These are phyloP conservation scores for Gastracanthus pulcherrimus DNA, from an alignment of 2,888 invertebrate genomes.

Conservation along the genomic window DNA sequence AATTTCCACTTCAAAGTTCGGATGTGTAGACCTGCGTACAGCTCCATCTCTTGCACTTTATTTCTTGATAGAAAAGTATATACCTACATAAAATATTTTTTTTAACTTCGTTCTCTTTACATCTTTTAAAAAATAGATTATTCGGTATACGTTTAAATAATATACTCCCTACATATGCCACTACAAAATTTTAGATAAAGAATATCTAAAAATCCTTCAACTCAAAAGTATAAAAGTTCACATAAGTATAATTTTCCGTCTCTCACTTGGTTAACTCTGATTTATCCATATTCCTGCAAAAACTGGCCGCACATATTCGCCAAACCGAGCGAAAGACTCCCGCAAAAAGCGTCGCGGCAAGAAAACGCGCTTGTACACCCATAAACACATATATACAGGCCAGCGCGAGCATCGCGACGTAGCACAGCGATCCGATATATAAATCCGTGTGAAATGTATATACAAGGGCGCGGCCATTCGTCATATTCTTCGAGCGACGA, in stretches of 20 bases:
- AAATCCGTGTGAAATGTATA: constrained; percentile 36
- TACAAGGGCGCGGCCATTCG: constrained; percentile 20
- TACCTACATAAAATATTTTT: too few species aligned
- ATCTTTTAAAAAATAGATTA: too few species aligned
- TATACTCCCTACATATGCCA: too few species aligned
- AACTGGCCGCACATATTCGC: constrained; percentile 15
- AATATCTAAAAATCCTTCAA: neutral
- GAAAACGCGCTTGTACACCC: neutral
- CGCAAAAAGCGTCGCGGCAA: neutral
- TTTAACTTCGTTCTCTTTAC: too few species aligned
- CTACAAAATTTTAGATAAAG: neutral
- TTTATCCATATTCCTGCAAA: constrained; percentile 13
- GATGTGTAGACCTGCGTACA: neutral
- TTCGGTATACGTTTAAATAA: too few species aligned
- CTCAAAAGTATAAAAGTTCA: neutral
- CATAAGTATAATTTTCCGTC: neutral
- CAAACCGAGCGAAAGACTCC: neutral
- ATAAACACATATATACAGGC: neutral
- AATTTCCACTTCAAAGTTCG: constrained; percentile 7
- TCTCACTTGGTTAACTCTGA: constrained; percentile 8
- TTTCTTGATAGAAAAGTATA: neutral
- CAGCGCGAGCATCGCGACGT: too few species aligned
- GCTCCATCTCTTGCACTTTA: neutral
- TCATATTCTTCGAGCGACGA: constrained; percentile 36
- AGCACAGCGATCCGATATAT: constrained; percentile 15